These are phyloP conservation scores for Galeopterus variegatus DNA, from an alignment of 2,113 vertebrate species.

Conservation along the genomic window DNA sequence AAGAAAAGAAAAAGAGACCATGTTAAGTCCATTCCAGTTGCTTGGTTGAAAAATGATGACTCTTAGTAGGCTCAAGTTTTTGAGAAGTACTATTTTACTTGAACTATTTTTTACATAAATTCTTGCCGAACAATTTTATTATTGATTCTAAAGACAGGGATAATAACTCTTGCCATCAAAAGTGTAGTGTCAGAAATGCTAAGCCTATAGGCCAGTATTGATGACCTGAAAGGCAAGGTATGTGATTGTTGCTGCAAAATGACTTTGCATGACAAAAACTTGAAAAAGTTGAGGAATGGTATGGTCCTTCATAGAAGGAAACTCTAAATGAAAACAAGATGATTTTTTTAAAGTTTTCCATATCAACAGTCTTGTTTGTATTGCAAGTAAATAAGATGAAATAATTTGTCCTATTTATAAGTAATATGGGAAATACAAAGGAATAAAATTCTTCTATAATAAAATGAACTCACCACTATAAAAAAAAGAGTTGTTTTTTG, in stretches of 20 bases:
- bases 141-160: not conserved
- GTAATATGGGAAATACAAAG: not conserved
- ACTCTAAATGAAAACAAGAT: not conserved
- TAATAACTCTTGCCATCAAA: not conserved
- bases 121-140: not conserved
- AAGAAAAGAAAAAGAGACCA: not conserved
- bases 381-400: not conserved
- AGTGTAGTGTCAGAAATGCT: not conserved
- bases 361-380: not conserved
- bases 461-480: not conserved
- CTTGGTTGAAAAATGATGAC: not conserved
- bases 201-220: not conserved
- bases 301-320: not conserved
- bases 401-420: not conserved
- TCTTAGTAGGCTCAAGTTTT: not conserved
- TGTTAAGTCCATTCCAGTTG: not conserved
- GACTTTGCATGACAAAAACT: not conserved
- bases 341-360: not conserved
- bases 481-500: no score
- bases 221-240: not conserved
- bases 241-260: not conserved
- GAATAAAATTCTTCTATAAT: not conserved
- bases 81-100: conserved; percentile 38
- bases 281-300: not conserved
- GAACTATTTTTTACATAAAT: conserved; percentile 48